phyloP scores from a whole-genome alignment of 2,888 invertebrate genomes.

The Brassicogethes aeneus region DNA sequence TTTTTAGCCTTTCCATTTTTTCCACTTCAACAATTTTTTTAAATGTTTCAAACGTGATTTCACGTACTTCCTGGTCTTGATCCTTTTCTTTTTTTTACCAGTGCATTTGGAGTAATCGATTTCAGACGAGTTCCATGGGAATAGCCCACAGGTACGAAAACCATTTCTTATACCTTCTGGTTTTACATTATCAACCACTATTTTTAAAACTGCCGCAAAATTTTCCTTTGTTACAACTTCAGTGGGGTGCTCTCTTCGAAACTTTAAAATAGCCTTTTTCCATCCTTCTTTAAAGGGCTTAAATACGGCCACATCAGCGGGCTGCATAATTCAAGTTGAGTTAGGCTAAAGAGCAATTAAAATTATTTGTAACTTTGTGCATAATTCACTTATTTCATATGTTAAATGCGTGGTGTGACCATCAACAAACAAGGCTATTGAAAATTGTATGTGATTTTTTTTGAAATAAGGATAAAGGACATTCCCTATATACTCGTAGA shows the following conservation, averaged over 20 bases:
- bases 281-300: constrained; percentile 20
- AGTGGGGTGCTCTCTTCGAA: constrained; percentile 17
- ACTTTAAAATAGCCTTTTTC: constrained; percentile 19
- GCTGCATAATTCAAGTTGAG: constrained; percentile 23
- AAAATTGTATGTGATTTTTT: constrained; percentile 12
- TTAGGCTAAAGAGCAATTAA: constrained; percentile 25
- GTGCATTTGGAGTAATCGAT: too few species aligned
- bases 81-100: too few species aligned
- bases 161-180: constrained; percentile 13
- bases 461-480: constrained; percentile 10
- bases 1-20: too few species aligned
- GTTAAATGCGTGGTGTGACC: constrained; percentile 20
- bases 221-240: constrained; percentile 18
- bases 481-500: constrained; percentile 23
- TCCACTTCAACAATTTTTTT: too few species aligned
- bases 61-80: too few species aligned
- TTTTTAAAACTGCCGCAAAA: constrained; percentile 21
- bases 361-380: constrained; percentile 22
- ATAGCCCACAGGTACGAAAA: constrained; percentile 19
- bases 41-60: too few species aligned
- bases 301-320: constrained; percentile 22
- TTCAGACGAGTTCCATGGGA: constrained; percentile 22
- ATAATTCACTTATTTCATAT: constrained; percentile 18
- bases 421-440: constrained; percentile 17
- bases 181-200: constrained; percentile 9